Base-by-base conservation (phyloP, 2,888 invertebrate genomes). In the Drosophila ezoana region DNA sequence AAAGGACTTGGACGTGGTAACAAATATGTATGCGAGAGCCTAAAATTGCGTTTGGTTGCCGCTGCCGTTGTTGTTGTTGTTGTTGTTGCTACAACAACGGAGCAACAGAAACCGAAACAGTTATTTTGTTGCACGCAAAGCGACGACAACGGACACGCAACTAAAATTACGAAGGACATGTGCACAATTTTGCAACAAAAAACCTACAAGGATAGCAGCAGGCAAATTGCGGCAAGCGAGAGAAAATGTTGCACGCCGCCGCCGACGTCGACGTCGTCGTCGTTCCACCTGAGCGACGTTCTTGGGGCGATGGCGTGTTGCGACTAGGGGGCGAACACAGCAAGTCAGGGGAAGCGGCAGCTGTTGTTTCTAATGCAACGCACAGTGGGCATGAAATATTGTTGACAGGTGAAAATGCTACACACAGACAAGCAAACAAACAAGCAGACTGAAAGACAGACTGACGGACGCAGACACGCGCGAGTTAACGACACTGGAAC, bases 321-420 rank as follows among this genome's bases (percentile, higher is more conserved):
- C 44, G 41, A 4, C 49, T 40, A 37, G 65, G 65, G 62, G 63
- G 62, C 35, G 11, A 28, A 62, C 58, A 47, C 28, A 44, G 44
- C 51, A 47, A 62, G 58, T 16, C 51, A 45, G 67, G 49, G 43
- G 57, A 37, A 51, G 49, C 37, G 68, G 71, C 86, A 86, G 87
- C 84, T 83, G 84, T 83, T 83, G 73, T 73, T 80, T 86, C 81
- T 83, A 88, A 80, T 80, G 89, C 85, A 72, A 73, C 68, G 74
- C 80, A 83, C 89, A 83, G 81, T 83, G 81, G 81, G 78, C 81
- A 88, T 88, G 89, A 85, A 81, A 84, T 87, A 85, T 85, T 75
- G 89, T 72, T 88, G 85, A 88, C 85, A 85, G 85, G 85, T 85
- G 85, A 87, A 85, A 88, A 78, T 64, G 53, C 63, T 64, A 41